These are phyloP conservation scores for Zaprionus bogoriensis DNA, from an alignment of 2,888 invertebrate species.

Conservation along the genomic window DNA sequence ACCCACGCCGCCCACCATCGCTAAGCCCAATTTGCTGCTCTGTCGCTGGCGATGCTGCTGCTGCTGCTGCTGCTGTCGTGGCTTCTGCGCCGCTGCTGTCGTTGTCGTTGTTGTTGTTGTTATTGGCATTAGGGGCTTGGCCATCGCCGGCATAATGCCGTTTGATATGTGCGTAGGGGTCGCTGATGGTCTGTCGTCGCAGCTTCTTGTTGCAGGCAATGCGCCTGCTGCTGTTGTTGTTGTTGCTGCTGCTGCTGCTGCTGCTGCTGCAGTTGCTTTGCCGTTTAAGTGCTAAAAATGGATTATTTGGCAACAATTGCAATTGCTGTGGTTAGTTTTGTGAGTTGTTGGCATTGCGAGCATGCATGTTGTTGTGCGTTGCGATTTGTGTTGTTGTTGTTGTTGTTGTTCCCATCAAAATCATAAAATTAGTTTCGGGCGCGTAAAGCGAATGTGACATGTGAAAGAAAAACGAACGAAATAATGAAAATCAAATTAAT, in stretches of 20 bases:
- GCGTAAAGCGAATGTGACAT: slow-evolving; percentile 47
- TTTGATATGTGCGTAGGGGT: slow-evolving; percentile 80
- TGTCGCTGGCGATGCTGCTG: slow-evolving; percentile 43
- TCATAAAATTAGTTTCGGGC: slow-evolving; percentile 11
- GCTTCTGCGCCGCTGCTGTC: slow-evolving; percentile 50
- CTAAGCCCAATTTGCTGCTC: slow-evolving; percentile 55
- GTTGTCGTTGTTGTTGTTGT: slow-evolving; percentile 42
- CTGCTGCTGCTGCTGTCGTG: slow-evolving; percentile 52
- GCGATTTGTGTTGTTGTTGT: slow-evolving; percentile 15
- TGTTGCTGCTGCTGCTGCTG: slow-evolving; percentile 50
- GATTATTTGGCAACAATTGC: slow-evolving; percentile 79
- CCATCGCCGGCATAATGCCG: slow-evolving; percentile 60
- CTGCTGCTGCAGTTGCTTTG: slow-evolving; percentile 51
- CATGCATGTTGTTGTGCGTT: slow-evolving; percentile 40
- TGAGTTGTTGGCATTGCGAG: slow-evolving; percentile 27
- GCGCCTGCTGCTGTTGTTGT: slow-evolving; percentile 33
- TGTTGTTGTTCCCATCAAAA: slow-evolving; percentile 28
- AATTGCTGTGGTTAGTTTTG: slow-evolving; percentile 71
- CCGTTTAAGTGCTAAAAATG: slow-evolving; percentile 81
- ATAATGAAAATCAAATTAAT: slow-evolving; percentile 16
- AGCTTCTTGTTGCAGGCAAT: slow-evolving; percentile 68
- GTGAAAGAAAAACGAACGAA: slow-evolving; percentile 50
- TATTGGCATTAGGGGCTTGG: slow-evolving; percentile 57
- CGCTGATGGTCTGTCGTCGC: slow-evolving; percentile 81
- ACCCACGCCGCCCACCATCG: slow-evolving; percentile 27